A percentile compares a stretch with the other conserved stretches of the same genome.
Conservation (phyloP, 2,797 vertebrate species). For the Mormyrus hasselquistii region DNA sequence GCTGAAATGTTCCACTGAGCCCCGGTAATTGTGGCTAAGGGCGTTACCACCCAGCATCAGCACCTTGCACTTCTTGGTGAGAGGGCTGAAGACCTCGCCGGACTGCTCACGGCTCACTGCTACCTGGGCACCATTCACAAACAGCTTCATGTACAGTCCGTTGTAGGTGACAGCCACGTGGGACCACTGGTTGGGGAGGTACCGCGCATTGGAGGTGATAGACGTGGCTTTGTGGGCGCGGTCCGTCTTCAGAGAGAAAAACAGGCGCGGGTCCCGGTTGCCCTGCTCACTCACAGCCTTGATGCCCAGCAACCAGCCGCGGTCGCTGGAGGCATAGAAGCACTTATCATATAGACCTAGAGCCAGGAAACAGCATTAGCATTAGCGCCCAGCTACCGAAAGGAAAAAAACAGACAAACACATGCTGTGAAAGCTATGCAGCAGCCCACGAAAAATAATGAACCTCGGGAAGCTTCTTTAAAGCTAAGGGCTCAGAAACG, state of each 20-base stretch:
- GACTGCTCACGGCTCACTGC: conserved; percentile 86
- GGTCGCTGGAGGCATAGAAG: conserved; percentile 92
- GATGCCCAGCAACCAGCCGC: conserved; percentile 95
- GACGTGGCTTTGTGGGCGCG: conserved; percentile 89
- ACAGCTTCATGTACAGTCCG: conserved; percentile 85
- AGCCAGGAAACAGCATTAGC: conserved; percentile 36
- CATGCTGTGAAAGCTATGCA: neutral
- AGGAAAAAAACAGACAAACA: neutral
- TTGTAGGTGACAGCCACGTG: conserved; percentile 86
- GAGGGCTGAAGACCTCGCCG: conserved; percentile 85
- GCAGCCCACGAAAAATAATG: neutral
- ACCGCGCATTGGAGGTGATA: conserved; percentile 79
- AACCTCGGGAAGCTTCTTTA: neutral
- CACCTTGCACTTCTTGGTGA: conserved; percentile 93
- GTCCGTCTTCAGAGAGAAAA: conserved; percentile 97
- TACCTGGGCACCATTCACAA: conserved; percentile 90
- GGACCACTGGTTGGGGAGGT: conserved; percentile 85
- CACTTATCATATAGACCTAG: conserved; percentile 97
- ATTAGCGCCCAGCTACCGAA: neutral
- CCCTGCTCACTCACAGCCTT: conserved; percentile 85
- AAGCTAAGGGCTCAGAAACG: neutral
- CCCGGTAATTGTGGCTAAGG: conserved; percentile 88
- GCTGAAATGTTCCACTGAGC: conserved; percentile 77
- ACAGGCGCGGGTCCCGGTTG: conserved; percentile 90
- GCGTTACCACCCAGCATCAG: conserved; percentile 91